These are phyloP conservation scores for Lordiphosa andalusiaca DNA, from an alignment of 2,888 invertebrate species.

Conservation along the genomic window DNA sequence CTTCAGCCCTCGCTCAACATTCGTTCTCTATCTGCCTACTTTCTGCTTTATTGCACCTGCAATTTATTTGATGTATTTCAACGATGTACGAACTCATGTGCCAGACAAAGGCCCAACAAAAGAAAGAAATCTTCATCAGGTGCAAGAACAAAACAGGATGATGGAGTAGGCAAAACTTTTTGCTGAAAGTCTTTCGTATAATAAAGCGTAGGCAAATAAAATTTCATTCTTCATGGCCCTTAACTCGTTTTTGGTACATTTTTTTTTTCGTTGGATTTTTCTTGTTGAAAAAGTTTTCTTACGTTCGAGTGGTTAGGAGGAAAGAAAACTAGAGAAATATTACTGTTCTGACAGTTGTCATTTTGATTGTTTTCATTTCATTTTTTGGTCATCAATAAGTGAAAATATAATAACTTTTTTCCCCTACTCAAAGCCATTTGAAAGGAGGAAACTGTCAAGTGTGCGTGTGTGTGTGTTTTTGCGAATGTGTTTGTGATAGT, in stretches of 20 bases:
- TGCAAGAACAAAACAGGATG: not conserved
- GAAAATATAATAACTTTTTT: constrained; percentile 24
- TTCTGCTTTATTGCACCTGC: constrained; percentile 11
- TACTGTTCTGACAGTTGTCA: constrained; percentile 25
- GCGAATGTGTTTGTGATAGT: constrained; percentile 2
- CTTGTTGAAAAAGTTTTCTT: constrained; percentile 6
- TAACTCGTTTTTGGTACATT: constrained; percentile 1
- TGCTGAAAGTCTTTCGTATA: not conserved
- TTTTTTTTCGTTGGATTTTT: not conserved
- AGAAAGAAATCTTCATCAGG: constrained; percentile 1
- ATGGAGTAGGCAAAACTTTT: constrained; percentile 5
- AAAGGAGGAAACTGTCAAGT: constrained; percentile 1
- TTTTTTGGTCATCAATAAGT: constrained; percentile 24
- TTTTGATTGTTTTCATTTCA: constrained; percentile 34
- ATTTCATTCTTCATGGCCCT: constrained; percentile 1
- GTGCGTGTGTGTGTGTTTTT: not conserved
- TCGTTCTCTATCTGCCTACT: constrained; percentile 3
- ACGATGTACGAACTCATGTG: not conserved
- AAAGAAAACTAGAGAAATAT: not conserved
- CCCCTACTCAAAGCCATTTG: not conserved
- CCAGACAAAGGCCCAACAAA: constrained; percentile 8
- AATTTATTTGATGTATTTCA: constrained; percentile 6
- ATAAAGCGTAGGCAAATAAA: constrained; percentile 10
- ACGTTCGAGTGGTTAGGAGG: not conserved
- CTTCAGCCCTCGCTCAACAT: not conserved